Conservation (phyloP, 30 jellyfish, hydroid and myxozoan genomes). For the Euphysa ruthae region DNA sequence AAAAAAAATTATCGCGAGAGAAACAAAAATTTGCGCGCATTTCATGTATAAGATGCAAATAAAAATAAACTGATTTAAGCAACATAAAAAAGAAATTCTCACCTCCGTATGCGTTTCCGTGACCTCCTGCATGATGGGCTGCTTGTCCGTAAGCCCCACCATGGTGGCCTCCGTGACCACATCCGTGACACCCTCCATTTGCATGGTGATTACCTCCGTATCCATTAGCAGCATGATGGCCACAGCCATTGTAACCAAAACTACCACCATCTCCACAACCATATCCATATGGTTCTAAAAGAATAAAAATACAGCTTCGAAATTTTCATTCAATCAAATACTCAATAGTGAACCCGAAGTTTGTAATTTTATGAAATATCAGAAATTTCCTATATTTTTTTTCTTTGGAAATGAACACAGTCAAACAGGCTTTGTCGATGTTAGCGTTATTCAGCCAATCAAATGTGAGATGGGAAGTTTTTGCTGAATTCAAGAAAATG, state of each 20-base stretch:
- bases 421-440: too few species aligned
- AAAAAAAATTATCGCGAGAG: too few species aligned
- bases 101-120: constrained; percentile 39
- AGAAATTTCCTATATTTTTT: neutral
- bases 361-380: neutral
- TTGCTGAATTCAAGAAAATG: too few species aligned
- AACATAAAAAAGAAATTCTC: too few species aligned
- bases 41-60: too few species aligned
- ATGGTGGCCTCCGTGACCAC: constrained; percentile 20
- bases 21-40: too few species aligned
- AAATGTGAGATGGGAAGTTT: neutral
- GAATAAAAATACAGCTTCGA: too few species aligned
- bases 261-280: constrained; percentile 4
- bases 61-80: too few species aligned
- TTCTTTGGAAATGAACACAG: too few species aligned
- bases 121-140: constrained; percentile 35
- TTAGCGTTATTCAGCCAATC: too few species aligned
- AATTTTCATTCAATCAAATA: too few species aligned
- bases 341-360: neutral
- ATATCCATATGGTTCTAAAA: constrained; percentile 25
- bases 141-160: constrained; percentile 27
- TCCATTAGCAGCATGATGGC: constrained; percentile 16
- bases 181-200: constrained; percentile 9
- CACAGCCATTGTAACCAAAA: constrained; percentile 25
- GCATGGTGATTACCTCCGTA: constrained; percentile 32